A percentile compares a stretch with the other conserved stretches of the same genome.
phyloP scores from a whole-genome alignment of 1,140 invertebrate genomes.

The Hestina assimilis region DNA sequence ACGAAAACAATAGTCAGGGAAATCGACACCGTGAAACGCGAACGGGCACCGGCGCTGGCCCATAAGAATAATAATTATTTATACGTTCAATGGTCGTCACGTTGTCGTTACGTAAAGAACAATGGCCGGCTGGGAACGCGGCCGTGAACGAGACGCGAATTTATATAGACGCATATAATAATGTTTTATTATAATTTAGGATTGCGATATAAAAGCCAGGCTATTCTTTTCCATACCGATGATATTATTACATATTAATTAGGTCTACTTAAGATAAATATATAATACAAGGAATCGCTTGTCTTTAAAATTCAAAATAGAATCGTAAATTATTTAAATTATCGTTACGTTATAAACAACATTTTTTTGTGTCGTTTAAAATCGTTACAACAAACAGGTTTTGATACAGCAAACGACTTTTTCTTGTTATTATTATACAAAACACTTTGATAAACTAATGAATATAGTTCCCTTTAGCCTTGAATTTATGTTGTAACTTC shows the following conservation, averaged over 20 bases:
- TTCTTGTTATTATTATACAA: slow-evolving; percentile 1
- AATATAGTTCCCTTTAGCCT: slow-evolving; percentile 5
- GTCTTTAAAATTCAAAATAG: too few relatives aligned
- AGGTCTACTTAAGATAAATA: too few relatives aligned
- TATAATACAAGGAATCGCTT: too few relatives aligned
- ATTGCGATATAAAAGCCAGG: not conserved
- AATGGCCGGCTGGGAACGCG: slow-evolving; percentile 69
- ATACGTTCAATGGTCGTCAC: slow-evolving; percentile 51
- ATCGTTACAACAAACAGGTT: not conserved
- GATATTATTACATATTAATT: too few relatives aligned
- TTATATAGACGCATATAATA: slow-evolving; percentile 3
- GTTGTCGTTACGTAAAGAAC: slow-evolving; percentile 72
- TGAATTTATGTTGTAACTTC: slow-evolving; percentile 6
- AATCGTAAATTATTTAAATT: too few relatives aligned
- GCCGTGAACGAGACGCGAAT: slow-evolving; percentile 62
- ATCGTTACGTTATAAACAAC: too few relatives aligned
- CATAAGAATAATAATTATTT: slow-evolving; percentile 51
- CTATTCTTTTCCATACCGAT: too few relatives aligned
- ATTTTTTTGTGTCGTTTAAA: not conserved
- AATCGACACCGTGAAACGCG: slow-evolving; percentile 62
- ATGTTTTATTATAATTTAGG: not conserved
- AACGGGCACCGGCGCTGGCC: slow-evolving; percentile 39
- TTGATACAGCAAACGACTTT: not conserved
- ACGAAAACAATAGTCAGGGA: slow-evolving; percentile 64
- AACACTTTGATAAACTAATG: slow-evolving; percentile 11